Evolutionary conservation across 2,888 invertebrate genomes (phyloP).

Genomic region (Cynaeus angustus): DNA sequence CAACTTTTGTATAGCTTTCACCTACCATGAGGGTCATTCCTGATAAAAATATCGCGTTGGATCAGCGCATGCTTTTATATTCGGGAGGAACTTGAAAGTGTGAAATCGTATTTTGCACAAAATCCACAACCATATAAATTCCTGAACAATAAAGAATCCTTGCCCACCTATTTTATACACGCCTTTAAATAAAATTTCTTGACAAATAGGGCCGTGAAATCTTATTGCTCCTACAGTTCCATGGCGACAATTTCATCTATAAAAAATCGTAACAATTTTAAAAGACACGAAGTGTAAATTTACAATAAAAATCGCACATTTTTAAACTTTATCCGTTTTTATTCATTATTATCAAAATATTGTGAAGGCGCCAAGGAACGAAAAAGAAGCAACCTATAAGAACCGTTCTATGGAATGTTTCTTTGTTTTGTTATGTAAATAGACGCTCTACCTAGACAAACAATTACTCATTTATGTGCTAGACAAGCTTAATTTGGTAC

Average conservation of each 20-base stretch:
- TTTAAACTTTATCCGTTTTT: too few species aligned
- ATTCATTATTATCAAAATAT: too few species aligned
- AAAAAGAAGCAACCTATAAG: too few species aligned
- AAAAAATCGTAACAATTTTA: constrained; percentile 1
- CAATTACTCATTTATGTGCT: too few species aligned
- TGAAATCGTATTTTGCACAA: constrained; percentile 33
- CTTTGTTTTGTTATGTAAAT: too few species aligned
- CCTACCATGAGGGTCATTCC: constrained; percentile 45
- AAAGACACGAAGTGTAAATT: too few species aligned
- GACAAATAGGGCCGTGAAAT: constrained; percentile 38
- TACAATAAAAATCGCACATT: too few species aligned
- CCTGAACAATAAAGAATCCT: constrained; percentile 40
- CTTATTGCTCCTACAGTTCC: constrained; percentile 18
- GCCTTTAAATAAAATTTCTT: constrained; percentile 41
- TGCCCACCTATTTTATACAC: constrained; percentile 19
- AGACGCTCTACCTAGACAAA: too few species aligned
- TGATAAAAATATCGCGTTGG: constrained; percentile 47
- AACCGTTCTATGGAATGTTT: too few species aligned
- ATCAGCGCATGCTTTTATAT: constrained; percentile 44
- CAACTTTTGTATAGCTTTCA: constrained; percentile 44
- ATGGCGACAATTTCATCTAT: constrained; percentile 9
- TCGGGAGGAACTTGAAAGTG: constrained; percentile 33
- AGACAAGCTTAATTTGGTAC: too few species aligned
- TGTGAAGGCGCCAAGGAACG: too few species aligned
- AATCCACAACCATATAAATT: constrained; percentile 34